Evolutionary conservation across 2,888 invertebrate species (phyloP).

Genomic region (Diadegma fenestrale): DNA sequence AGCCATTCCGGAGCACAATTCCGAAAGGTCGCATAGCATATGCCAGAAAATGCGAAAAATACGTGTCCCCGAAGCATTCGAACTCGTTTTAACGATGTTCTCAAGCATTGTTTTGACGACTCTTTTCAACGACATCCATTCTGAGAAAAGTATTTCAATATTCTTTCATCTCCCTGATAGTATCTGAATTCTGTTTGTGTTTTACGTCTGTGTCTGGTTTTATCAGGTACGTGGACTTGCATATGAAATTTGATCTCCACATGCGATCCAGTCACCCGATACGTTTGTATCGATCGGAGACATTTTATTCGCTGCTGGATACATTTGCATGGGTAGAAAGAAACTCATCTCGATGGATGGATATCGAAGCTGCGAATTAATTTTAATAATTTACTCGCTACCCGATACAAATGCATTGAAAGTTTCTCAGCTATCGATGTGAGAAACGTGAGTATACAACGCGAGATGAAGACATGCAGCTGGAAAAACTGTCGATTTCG

Average conservation of each 20-base stretch:
- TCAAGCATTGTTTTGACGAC: background rate
- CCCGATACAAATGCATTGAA: background rate
- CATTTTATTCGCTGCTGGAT: conserved; percentile 6
- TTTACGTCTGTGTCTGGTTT: background rate
- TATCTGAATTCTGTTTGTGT: background rate
- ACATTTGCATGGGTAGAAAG: background rate
- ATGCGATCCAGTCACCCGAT: background rate
- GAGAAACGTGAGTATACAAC: background rate
- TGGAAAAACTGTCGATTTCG: background rate
- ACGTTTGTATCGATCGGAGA: background rate
- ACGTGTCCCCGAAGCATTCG: background rate
- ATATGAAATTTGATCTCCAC: background rate
- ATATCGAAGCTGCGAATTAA: background rate
- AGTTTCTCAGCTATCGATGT: background rate
- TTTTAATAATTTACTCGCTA: background rate
- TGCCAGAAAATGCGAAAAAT: background rate
- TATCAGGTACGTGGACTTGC: background rate
- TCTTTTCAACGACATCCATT: background rate
- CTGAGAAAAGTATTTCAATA: background rate
- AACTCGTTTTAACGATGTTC: background rate
- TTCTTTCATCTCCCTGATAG: background rate
- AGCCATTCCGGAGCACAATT: background rate
- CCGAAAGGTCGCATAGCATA: background rate
- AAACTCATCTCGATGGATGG: background rate
- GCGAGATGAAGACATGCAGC: background rate